Evolutionary conservation across 1,140 invertebrate species (phyloP).

Genomic region (Conopomorpha cramerella): DNA sequence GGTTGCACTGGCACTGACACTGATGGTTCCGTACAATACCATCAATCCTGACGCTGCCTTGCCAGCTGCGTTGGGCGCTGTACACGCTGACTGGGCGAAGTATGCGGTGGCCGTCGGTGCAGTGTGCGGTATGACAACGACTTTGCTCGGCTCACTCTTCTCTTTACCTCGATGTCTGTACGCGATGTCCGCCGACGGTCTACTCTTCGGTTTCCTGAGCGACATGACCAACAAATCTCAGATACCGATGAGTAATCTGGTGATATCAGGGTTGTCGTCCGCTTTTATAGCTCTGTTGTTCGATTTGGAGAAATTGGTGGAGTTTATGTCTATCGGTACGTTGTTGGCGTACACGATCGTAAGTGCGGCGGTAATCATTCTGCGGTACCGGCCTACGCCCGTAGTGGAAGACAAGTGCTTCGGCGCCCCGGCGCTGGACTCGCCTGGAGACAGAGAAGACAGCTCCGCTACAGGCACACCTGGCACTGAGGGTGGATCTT

Average conservation of each 20-base stretch:
- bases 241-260: conserved; percentile 80
- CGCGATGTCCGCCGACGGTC: conserved; percentile 86
- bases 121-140: conserved; percentile 88
- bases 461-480: conserved; percentile 54
- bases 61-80: conserved; percentile 79
- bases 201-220: conserved; percentile 81
- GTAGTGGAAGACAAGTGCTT: conserved; percentile 46
- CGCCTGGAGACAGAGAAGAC: conserved; percentile 53
- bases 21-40: conserved; percentile 80
- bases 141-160: conserved; percentile 83
- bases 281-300: conserved; percentile 83
- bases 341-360: conserved; percentile 90
- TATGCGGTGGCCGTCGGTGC: conserved; percentile 87
- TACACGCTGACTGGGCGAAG: conserved; percentile 81
- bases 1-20: conserved; percentile 80
- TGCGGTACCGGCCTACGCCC: conserved; percentile 73
- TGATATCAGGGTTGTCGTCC: conserved; percentile 78
- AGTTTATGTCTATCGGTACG: conserved; percentile 94
- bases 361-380: conserved; percentile 84
- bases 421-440: conserved; percentile 41
- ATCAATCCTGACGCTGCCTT: conserved; percentile 80
- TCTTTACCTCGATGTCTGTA: conserved; percentile 84
- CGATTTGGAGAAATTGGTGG: conserved; percentile 88
- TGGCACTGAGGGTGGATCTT: conserved; percentile 49
- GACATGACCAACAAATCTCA: conserved; percentile 77